Base-by-base conservation (phyloP, 2,888 invertebrate genomes). In the Netelia virgata region DNA sequence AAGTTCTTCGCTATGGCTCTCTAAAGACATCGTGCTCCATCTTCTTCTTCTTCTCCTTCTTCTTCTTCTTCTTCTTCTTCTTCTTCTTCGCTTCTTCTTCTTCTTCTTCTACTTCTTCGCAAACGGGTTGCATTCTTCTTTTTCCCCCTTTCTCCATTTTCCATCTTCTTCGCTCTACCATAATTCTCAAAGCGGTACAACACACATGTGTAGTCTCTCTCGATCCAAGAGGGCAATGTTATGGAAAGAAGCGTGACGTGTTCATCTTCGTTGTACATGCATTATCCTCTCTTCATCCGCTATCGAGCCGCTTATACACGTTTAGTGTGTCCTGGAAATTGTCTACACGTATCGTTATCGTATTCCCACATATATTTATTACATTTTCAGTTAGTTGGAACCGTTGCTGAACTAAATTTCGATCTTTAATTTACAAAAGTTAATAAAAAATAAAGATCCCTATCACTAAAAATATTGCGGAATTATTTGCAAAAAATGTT, bases 231-330 rank as follows among this genome's bases (percentile, higher is more conserved):
- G 64, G 23, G 14, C 41, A 69, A 74, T 80, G 59, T 50, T 74
- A 59, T 59, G 66, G 74, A 20, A 74, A 61, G 68, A 80, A 80
- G 43, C 68, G 66, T 80, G 80, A 80, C 74, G 80, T 61, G 74
- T 74, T 74, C 80, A 80, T 80, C 68, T 66, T 59, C 57, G 36
- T 76, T 70, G 75, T 82, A 64, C 43, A 43, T 59, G 55, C 82
- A 16, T 16, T 18, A 57, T 76, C 41, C 72, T 82, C 57, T 64
- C 53, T 16, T 11, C 9, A n/a, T 16, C 50, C 63, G 16, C 16
- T 43, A 59, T 75, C 69, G 9, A 57, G 61, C 57, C 20, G 36
- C 14, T 16, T 59, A 16, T 64, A 20, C 57, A 57, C 57, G 10
- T 47, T 47, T 14, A 47, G 47, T 6, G 14, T 14, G 47, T 10